Evolutionary conservation across 2,888 invertebrate species (phyloP).

Genomic region (Thera britannica): DNA sequence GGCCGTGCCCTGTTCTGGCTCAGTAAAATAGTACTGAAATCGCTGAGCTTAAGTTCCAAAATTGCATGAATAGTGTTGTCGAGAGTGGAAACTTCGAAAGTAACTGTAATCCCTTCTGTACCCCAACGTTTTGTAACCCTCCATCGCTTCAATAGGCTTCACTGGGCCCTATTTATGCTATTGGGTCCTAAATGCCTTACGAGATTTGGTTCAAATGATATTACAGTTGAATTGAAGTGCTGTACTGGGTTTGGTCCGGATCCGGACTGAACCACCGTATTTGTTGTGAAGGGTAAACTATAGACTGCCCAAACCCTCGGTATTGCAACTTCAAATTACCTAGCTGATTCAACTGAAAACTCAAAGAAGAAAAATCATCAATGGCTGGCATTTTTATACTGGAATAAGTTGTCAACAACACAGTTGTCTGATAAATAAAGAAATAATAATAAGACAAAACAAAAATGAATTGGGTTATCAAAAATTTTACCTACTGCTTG

Average conservation of each 20-base stretch:
- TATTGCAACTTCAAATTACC: neutral
- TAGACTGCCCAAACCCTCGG: neutral
- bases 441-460: no score
- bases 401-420: no score
- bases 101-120: neutral
- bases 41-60: neutral
- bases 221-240: constrained; percentile 28
- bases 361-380: neutral
- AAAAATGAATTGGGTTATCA: no score
- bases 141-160: constrained; percentile 48
- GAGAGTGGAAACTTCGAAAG: constrained; percentile 1
- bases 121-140: constrained; percentile 51
- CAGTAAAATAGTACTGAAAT: neutral
- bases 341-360: neutral
- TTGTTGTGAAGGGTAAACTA: constrained; percentile 6
- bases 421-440: no score
- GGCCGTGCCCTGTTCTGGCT: neutral
- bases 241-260: constrained; percentile 12
- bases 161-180: constrained; percentile 49
- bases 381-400: no score
- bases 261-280: constrained; percentile 6
- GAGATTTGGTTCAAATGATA: constrained; percentile 44
- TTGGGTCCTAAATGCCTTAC: constrained; percentile 47
- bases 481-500: neutral
- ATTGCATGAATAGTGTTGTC: neutral